Evolutionary conservation across 2,113 vertebrate species (phyloP), one percentile per base, ranked within the genome.

Genomic region (Erpornis zantholeuca): DNA sequence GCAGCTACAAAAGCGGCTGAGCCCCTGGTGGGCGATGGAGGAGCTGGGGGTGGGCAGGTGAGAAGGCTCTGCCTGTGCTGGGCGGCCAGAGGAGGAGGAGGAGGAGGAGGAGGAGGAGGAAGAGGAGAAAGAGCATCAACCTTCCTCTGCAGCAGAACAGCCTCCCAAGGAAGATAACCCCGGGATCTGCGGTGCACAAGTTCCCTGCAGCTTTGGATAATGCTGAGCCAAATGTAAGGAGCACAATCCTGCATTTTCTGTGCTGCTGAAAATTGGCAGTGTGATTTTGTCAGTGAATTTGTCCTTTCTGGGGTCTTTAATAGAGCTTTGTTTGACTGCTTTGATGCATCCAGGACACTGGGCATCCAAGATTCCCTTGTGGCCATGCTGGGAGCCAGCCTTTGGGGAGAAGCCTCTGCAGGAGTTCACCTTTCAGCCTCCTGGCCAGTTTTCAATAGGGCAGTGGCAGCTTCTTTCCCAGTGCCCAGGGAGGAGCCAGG

Each of bases 151-250:
- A 5, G 56, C 77, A 52, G 20, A 54, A 8, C 68, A 45, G 22
- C 1, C 38, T 31, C 8, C 8, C 36, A 4, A 6, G 16, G 70
- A 9, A 8, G 15, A 66, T 24, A 73, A 47, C 73, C 78, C 21
- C 0, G 0, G 36, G 78, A 54, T 59, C 60, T 11, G n/a, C 0
- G 0, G 25, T 10, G 29, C 53, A 50, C 50, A 16, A 9, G 36
- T 42, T 54, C 85, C n/a, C 88, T 50, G 61, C 4, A 5, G 73
- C 61, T 90, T 60, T 23, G 82, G 75, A 7, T 60, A 65, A 64
- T 24, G 49, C 79, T 44, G 75, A 93, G 90, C 47, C 54, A 20
- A 72, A 61, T 5, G 15, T 11, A 56, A 72, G 63, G 7, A 76
- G 24, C 33, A 82, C 24, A 71, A 86, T 44, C 63, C 70, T 56